Evolutionary conservation across 2,797 vertebrate species (phyloP).

Genomic region (Acrossocheilus fasciatus): DNA sequence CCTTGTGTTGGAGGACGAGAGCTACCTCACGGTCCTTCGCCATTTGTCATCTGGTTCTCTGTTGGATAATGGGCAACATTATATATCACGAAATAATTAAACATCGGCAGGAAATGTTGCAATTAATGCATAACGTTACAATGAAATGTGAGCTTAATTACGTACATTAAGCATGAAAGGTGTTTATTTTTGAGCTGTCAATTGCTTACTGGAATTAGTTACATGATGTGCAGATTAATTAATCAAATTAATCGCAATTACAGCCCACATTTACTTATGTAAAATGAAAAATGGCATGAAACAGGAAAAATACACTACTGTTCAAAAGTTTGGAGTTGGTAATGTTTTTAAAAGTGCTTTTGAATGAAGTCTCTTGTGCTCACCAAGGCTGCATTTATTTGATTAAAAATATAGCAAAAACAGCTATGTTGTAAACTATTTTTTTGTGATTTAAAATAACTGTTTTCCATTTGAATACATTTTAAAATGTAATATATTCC

Average conservation of each 20-base stretch:
- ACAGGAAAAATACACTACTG: background rate
- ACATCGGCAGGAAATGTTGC: background rate
- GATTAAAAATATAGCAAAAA: background rate
- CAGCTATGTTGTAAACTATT: background rate
- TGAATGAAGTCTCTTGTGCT: background rate
- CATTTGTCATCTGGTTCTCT: background rate
- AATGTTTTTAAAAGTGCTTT: background rate
- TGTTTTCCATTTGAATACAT: background rate
- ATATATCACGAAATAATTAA: background rate
- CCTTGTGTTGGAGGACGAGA: slow-evolving; percentile 66
- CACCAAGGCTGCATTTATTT: background rate
- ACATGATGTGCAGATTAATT: background rate
- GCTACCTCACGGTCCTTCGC: slow-evolving; percentile 16
- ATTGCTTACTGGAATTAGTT: background rate
- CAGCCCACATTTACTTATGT: background rate
- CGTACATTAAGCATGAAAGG: background rate
- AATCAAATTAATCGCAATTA: background rate
- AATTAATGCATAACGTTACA: background rate
- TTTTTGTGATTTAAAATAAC: background rate
- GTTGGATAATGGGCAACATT: background rate
- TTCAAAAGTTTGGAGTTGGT: background rate
- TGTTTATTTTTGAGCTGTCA: background rate
- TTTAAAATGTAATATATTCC: background rate
- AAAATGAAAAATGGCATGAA: background rate
- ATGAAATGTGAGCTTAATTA: background rate